A percentile compares a stretch with the other conserved stretches of the same genome.
Conservation (phyloP, 1,140 invertebrate species). For the Drosophila pectinifera region DNA sequence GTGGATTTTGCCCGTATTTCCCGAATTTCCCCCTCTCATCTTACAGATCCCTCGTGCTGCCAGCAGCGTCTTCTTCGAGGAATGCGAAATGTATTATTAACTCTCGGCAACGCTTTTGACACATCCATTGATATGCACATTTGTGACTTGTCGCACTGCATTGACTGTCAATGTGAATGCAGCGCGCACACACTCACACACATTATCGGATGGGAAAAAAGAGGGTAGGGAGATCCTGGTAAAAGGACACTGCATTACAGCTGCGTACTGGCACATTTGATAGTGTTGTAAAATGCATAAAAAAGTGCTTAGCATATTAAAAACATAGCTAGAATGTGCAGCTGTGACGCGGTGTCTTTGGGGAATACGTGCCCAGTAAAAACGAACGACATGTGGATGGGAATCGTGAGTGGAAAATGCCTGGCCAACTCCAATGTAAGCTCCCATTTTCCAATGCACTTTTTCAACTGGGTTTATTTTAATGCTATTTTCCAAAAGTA, state of each 20-base stretch:
- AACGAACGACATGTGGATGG: constrained; percentile 16
- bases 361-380: constrained; percentile 50
- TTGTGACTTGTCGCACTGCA: constrained; percentile 68
- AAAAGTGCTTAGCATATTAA: constrained; percentile 75
- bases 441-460: not conserved
- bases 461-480: constrained; percentile 14
- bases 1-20: constrained; percentile 37
- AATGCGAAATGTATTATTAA: constrained; percentile 61
- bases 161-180: constrained; percentile 51
- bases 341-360: constrained; percentile 50
- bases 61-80: constrained; percentile 20
- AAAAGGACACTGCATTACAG: constrained; percentile 22
- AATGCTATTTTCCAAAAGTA: not conserved
- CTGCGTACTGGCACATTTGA: constrained; percentile 43
- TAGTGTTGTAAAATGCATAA: constrained; percentile 70
- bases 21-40: not conserved
- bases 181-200: constrained; percentile 14
- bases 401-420: constrained; percentile 3
- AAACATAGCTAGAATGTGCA: constrained; percentile 62
- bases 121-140: constrained; percentile 72
- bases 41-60: constrained; percentile 18
- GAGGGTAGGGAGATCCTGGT: not conserved
- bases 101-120: constrained; percentile 64
- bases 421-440: not conserved
- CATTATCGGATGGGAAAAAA: constrained; percentile 2